A percentile compares a stretch with the other conserved stretches of the same genome.
Conservation (phyloP, 2,888 invertebrate genomes). For the Andrena hattorfiana region DNA sequence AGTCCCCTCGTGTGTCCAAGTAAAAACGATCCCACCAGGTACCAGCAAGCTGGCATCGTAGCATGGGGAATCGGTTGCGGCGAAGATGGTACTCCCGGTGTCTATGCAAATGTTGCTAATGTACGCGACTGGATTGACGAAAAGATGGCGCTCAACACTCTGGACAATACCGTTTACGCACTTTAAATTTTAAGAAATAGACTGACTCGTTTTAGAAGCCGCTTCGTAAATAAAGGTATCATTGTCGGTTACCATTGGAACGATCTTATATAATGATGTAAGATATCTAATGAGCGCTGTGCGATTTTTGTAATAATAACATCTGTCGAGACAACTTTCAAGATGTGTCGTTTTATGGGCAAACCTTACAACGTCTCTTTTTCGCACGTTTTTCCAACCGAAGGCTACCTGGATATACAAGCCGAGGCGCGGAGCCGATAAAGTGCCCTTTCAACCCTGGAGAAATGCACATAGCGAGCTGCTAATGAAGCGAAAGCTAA, state of each 20-base stretch:
- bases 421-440: no score
- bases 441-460: no score
- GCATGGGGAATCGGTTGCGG: conserved; percentile 95
- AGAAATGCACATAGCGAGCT: no score
- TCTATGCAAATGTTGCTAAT: conserved; percentile 90
- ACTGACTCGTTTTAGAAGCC: conserved; percentile 36
- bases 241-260: conserved; percentile 7
- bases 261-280: conserved; percentile 26
- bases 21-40: conserved; percentile 84
- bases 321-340: no score
- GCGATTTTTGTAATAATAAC: neutral
- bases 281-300: no score
- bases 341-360: no score
- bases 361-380: no score
- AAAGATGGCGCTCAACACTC: conserved; percentile 85
- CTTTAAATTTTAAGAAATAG: conserved; percentile 19
- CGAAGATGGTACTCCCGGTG: conserved; percentile 88
- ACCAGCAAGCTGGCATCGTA: conserved; percentile 89
- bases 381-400: no score
- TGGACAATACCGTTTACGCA: conserved; percentile 83
- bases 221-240: neutral
- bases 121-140: conserved; percentile 90
- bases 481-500: neutral
- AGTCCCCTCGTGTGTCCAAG: conserved; percentile 92
- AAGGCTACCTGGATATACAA: no score